Percentiles rank a stretch among this genome's conserved stretches.
Conservation (phyloP, 2,888 invertebrate species). For the Abscondita cerata region DNA sequence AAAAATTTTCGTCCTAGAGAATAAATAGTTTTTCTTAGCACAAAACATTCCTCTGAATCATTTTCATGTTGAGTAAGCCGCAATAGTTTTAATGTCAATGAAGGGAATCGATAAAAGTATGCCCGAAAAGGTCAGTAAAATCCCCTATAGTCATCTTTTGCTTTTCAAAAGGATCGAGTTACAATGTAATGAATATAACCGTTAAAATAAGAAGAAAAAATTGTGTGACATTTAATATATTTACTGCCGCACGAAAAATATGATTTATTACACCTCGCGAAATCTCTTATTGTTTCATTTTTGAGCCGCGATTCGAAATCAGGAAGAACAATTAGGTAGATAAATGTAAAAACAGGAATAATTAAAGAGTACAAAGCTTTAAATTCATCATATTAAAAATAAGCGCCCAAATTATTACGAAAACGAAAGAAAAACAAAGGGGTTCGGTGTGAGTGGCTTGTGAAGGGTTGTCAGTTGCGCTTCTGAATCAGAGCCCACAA, state of each 20-base stretch:
- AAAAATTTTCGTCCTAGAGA: neutral
- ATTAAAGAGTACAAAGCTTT: slow-evolving; percentile 60
- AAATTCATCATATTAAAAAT: slow-evolving; percentile 61
- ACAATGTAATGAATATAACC: slow-evolving; percentile 49
- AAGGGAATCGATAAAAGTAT: slow-evolving; percentile 15
- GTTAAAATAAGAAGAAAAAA: slow-evolving; percentile 46
- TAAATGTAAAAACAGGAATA: slow-evolving; percentile 61
- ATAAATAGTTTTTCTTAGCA: neutral
- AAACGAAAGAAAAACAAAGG: slow-evolving; percentile 59
- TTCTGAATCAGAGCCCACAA: slow-evolving; percentile 55
- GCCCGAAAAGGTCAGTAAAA: slow-evolving; percentile 27
- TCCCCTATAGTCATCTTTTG: slow-evolving; percentile 28
- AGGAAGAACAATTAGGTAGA: slow-evolving; percentile 60
- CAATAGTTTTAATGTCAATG: slow-evolving; percentile 25
- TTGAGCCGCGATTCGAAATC: slow-evolving; percentile 46
- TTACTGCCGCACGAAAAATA: slow-evolving; percentile 50
- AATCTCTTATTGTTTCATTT: slow-evolving; percentile 52
- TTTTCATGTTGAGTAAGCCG: slow-evolving; percentile 6
- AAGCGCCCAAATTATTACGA: slow-evolving; percentile 57
- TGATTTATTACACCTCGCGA: slow-evolving; percentile 59
- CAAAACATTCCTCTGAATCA: slow-evolving; percentile 23
- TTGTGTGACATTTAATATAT: slow-evolving; percentile 45
- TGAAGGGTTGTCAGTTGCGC: slow-evolving; percentile 59
- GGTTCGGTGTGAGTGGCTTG: slow-evolving; percentile 52
- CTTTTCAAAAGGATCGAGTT: slow-evolving; percentile 49